phyloP scores from a whole-genome alignment of 2,888 invertebrate genomes.

The Epinotia demarniana region DNA sequence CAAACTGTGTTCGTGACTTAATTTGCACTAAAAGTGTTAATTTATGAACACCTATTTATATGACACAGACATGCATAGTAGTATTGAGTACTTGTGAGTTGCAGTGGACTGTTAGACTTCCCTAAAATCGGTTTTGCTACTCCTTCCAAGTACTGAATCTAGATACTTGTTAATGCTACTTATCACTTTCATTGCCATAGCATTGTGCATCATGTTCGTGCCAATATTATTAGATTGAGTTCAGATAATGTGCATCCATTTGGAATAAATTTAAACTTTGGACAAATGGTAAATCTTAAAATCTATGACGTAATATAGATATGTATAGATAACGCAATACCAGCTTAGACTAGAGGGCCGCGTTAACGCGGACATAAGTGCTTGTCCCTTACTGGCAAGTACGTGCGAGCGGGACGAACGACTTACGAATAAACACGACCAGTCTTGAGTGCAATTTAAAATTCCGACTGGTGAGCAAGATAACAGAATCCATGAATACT shows the following conservation, averaged over 20 bases:
- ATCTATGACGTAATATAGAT: no score
- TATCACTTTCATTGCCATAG: not conserved
- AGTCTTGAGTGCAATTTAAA: not conserved
- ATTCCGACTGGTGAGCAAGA: not conserved
- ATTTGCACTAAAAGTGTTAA: not conserved
- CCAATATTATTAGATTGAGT: no score
- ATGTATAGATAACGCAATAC: no score
- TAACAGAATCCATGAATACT: slow-evolving; percentile 5
- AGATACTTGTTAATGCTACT: not conserved
- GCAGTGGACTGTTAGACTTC: not conserved
- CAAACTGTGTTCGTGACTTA: not conserved
- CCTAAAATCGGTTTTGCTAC: not conserved
- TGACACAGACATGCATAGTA: not conserved
- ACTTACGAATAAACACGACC: no score
- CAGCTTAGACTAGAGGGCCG: not conserved
- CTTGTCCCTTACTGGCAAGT: no score
- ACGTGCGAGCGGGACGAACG: no score
- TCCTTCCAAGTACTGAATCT: not conserved
- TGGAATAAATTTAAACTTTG: no score
- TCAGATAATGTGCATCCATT: no score
- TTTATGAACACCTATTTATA: not conserved
- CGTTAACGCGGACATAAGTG: no score
- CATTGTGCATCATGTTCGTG: not conserved
- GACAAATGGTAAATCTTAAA: no score
- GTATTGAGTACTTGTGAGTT: not conserved